Evolutionary conservation across 2,888 invertebrate species (phyloP), one percentile per base, ranked within the genome.

Genomic region (Blastobasis lacticolella): DNA sequence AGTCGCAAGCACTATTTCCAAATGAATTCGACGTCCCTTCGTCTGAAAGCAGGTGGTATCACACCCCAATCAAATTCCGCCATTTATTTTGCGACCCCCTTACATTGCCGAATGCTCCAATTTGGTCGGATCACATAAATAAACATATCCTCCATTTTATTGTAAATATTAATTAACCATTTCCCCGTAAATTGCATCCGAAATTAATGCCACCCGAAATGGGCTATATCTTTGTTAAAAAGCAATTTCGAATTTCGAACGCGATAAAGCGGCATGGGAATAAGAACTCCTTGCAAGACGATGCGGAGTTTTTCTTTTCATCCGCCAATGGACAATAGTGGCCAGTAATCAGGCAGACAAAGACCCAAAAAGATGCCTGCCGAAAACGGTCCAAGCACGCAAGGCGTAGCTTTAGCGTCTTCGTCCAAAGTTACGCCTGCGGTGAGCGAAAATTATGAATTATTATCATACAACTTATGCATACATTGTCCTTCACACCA

Each of bases 11-110:
- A 38, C n/a, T n/a, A 49, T 36, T 45, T 45, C 45, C 6, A 6
- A 37, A 10, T 45, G 10, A 48, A 48, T 5, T 36, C 2, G 6
- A 41, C 45, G 43, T 51, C 51, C 53, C 50, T 51, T 37, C 10
- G 49, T 56, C 55, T 53, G 47, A 43, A 58, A 55, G 64, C 64
- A 65, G 64, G 64, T 65, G 64, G 46, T 56, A 58, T 57, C 57
- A 55, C 57, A 59, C 63, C 62, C 57, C 48, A 59, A 60, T 59
- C 54, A 58, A 57, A 57, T 38, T 49, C 43, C 43, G 57, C 58
- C 54, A 59, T 60, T 60, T 61, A 58, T 57, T 62, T 60, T 48
- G 57, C 60, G 40, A 59, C 60, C 57, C 61, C 51, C 51, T 38
- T 45, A 10, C 7, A 10, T n/a, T 37, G n/a, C 10, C 23, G 41